Percentiles rank a stretch among this genome's conserved stretches.
Evolutionary conservation across 2,113 vertebrate species (phyloP).

Genomic region (Rana temporaria): DNA sequence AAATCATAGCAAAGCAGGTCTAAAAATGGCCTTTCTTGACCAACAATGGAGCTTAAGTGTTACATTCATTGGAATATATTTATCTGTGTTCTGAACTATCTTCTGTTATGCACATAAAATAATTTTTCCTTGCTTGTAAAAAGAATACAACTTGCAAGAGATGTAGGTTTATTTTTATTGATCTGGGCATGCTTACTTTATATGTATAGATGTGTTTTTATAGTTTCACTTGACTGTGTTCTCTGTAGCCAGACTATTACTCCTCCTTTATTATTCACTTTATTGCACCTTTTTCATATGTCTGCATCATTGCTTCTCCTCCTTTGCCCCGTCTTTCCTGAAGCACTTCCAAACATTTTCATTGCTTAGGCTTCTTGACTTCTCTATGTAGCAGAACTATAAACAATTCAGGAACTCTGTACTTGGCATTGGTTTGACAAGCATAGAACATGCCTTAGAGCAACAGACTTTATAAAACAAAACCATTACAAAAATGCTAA

Average conservation of each 20-base stretch:
- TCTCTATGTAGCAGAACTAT: not conserved
- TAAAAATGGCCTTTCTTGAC: too few species aligned
- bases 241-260: constrained; percentile 20
- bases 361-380: not conserved
- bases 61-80: too few species aligned
- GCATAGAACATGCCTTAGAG: too few species aligned
- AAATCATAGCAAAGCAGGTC: too few species aligned
- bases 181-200: not conserved
- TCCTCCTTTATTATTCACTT: not conserved
- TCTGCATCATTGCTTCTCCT: not conserved
- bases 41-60: too few species aligned
- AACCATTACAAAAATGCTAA: too few species aligned
- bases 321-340: not conserved
- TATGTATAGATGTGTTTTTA: constrained; percentile 6
- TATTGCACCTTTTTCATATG: constrained; percentile 3
- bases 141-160: too few species aligned
- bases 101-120: too few species aligned
- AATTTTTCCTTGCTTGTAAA: too few species aligned
- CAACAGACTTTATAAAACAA: too few species aligned
- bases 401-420: not conserved
- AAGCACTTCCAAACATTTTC: too few species aligned
- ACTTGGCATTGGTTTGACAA: not conserved
- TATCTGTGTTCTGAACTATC: too few species aligned
- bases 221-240: constrained; percentile 19
- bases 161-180: constrained; percentile 9